These are phyloP conservation scores for Margaritifera margaritifera DNA, from an alignment of 2,888 invertebrate species.

Conservation along the genomic window DNA sequence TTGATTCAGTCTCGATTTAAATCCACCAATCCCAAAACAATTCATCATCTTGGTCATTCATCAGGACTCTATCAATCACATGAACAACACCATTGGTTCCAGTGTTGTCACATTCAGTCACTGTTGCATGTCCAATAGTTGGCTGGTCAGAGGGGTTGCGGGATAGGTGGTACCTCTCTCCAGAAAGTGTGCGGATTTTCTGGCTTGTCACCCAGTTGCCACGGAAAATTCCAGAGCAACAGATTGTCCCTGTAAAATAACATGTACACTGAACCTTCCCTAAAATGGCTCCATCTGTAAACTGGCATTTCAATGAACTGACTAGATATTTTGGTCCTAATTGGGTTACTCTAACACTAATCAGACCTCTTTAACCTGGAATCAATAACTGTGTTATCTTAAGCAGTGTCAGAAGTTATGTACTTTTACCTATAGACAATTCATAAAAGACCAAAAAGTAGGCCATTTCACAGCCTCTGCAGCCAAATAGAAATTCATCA, in stretches of 20 bases:
- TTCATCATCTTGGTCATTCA: slow-evolving; percentile 8
- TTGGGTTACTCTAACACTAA: too few relatives aligned
- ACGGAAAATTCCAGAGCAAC: slow-evolving; percentile 72
- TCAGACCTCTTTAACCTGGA: too few relatives aligned
- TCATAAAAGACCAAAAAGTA: too few relatives aligned
- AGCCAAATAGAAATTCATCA: too few relatives aligned
- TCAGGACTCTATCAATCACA: slow-evolving; percentile 79
- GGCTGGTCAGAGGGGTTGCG: slow-evolving; percentile 31
- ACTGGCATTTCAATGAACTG: too few relatives aligned
- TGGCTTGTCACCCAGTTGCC: slow-evolving; percentile 69
- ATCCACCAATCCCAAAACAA: slow-evolving; percentile 9
- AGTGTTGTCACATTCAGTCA: slow-evolving; percentile 77
- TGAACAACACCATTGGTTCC: slow-evolving; percentile 84
- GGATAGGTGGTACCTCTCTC: slow-evolving; percentile 29
- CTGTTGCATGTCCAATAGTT: slow-evolving; percentile 66
- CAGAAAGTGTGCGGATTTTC: slow-evolving; percentile 68
- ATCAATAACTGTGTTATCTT: neutral
- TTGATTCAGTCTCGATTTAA: neutral
- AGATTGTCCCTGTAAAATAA: slow-evolving; percentile 60
- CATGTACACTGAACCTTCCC: neutral
- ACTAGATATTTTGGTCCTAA: too few relatives aligned
- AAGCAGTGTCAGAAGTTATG: too few relatives aligned
- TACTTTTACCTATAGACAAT: neutral
- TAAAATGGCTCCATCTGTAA: neutral
- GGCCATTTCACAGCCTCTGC: too few relatives aligned